These are phyloP conservation scores for Acrocephalus scirpaceus DNA, from an alignment of 2,797 vertebrate genomes.

Conservation along the genomic window DNA sequence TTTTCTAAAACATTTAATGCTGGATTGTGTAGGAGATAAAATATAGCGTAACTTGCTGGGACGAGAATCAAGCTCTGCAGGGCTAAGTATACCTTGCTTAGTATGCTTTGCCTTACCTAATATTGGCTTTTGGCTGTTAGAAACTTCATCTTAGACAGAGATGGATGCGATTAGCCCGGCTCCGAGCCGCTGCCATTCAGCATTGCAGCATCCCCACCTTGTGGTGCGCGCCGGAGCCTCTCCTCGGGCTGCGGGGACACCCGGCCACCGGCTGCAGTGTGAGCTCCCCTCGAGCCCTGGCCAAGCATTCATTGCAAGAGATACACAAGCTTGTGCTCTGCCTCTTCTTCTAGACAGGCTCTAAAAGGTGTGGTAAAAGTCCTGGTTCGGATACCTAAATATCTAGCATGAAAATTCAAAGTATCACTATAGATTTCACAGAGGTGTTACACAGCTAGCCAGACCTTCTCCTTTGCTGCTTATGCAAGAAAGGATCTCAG, in stretches of 20 bases:
- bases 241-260: neutral
- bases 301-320: neutral
- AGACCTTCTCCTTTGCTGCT: neutral
- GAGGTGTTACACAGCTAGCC: neutral
- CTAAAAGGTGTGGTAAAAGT: neutral
- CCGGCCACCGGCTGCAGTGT: rapidly evolving
- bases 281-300: no score
- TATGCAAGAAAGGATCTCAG: neutral
- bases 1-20: neutral
- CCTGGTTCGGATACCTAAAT: neutral
- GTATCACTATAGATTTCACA: neutral
- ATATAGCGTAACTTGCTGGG: rapidly evolving
- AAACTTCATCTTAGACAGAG: neutral
- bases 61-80: rapidly evolving
- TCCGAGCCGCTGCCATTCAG: neutral
- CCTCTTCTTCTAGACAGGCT: neutral
- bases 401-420: neutral
- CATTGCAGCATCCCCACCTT: conserved; percentile 68
- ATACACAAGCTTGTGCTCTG: no score
- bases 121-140: neutral
- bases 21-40: rapidly evolving
- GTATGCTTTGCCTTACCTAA: neutral
- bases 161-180: neutral
- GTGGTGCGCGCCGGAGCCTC: conserved; percentile 1
- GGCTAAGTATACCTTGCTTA: neutral